Conservation (phyloP, 2,113 vertebrate genomes). For the Indicator maculatus region DNA sequence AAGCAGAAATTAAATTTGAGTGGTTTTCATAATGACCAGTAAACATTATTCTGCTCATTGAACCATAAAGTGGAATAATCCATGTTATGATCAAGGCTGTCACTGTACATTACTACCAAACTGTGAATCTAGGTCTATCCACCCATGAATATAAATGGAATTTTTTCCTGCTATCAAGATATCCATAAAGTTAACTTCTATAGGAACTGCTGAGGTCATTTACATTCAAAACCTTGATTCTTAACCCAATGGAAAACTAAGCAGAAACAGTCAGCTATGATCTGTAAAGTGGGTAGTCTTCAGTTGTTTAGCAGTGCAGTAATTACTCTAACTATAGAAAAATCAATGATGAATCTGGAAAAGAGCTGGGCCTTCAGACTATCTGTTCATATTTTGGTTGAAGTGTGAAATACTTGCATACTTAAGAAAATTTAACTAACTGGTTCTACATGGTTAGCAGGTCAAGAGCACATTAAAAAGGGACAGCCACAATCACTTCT, state of each 20-base stretch:
- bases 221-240: neutral
- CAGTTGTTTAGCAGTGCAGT: neutral
- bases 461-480: slow-evolving; percentile 4
- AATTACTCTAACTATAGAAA: neutral
- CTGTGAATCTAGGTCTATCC: neutral
- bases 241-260: neutral
- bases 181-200: neutral
- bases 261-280: neutral
- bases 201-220: neutral
- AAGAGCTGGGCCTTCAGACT: neutral
- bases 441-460: neutral
- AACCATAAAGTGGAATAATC: slow-evolving; percentile 46
- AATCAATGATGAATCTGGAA: neutral
- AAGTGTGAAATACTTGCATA: neutral
- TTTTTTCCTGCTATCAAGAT: neutral
- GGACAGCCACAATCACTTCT: neutral
- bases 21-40: slow-evolving; percentile 33
- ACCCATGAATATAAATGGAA: neutral
- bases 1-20: slow-evolving; percentile 5
- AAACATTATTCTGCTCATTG: slow-evolving; percentile 18
- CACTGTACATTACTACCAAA: slow-evolving; percentile 28
- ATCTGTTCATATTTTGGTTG: neutral
- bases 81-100: slow-evolving; percentile 38
- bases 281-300: neutral
- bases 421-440: neutral